Conservation (phyloP, 2,113 vertebrate genomes). For the Petrocephalus microphthalmus region DNA sequence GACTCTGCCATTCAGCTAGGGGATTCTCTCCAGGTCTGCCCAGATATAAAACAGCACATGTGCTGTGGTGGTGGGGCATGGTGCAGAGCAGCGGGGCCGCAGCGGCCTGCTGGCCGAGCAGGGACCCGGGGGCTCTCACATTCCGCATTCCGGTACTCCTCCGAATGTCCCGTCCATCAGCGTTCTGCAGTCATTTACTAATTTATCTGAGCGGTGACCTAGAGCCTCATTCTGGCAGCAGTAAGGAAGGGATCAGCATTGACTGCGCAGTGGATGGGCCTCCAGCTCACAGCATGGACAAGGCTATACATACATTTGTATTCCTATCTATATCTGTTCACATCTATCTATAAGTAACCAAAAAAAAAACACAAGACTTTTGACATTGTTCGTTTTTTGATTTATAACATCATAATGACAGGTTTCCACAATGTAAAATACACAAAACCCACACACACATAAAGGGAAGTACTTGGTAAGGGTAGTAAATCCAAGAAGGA, state of each 20-base stretch:
- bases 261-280: too few species aligned
- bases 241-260: background rate
- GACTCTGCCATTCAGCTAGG: background rate
- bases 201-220: background rate
- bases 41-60: background rate
- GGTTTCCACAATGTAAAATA: too few species aligned
- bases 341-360: too few species aligned
- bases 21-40: background rate
- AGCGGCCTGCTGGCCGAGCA: background rate
- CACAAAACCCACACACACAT: too few species aligned
- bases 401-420: too few species aligned
- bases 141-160: background rate
- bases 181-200: background rate
- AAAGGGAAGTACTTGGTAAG: too few species aligned
- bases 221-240: background rate
- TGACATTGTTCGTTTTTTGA: too few species aligned
- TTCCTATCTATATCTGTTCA: too few species aligned
- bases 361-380: too few species aligned
- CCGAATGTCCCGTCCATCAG: background rate
- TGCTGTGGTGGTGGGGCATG: background rate
- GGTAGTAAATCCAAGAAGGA: too few species aligned
- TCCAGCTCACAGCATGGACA: background rate
- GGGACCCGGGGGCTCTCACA: background rate
- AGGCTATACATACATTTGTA: background rate
- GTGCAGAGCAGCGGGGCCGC: background rate